Base-by-base conservation (phyloP, 1,140 invertebrate species). In the Drosophila subobscura region DNA sequence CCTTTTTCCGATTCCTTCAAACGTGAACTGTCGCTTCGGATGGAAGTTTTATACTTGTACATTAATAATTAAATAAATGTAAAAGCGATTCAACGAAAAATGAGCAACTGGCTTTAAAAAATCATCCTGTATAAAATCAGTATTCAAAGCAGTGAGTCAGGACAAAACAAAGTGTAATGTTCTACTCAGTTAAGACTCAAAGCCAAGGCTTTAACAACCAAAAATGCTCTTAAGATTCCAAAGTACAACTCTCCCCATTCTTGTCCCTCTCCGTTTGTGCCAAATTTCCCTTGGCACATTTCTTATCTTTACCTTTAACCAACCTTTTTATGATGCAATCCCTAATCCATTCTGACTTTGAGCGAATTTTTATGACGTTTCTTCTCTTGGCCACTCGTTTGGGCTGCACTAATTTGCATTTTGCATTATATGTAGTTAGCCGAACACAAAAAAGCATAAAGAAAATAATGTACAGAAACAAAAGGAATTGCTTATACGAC, bases 401-500 rank as follows among this genome's bases (percentile, higher is more conserved):
- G 54, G 23, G 45, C 29, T 68, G 59, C 58, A 65, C 58, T 64
- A 77, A 86, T 85, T 85, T 85, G 77, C 81, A 86, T 85, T 85
- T 85, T 67, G 60, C 77, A 65, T 73, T 77, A 80, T 79, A 72
- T 64, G 63, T 64, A 27, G 29, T 33, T 61, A 56, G 46, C 25
- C n/a, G 29, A 67, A 20, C 37, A 20, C 37, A 52, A 61, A 27
- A 47, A 72, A 52, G 29, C 72, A 64, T 27, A 40, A 52, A 60
- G 33, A 14, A 54, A 76, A 44, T 20, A 20, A 37, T 37, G 3
- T 12, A 37, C 3, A 12, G 33, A 37, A 37, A 37, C 10, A 56
- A 64, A 46, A 57, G 61, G 61, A 59, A 79, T 67, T 66, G 70
- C 68, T 86, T 85, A 85, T 86, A 85, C 80, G 80, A 81, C 80